phyloP scores from a whole-genome alignment of 2,113 vertebrate species.

The Delphinapterus leucas region DNA sequence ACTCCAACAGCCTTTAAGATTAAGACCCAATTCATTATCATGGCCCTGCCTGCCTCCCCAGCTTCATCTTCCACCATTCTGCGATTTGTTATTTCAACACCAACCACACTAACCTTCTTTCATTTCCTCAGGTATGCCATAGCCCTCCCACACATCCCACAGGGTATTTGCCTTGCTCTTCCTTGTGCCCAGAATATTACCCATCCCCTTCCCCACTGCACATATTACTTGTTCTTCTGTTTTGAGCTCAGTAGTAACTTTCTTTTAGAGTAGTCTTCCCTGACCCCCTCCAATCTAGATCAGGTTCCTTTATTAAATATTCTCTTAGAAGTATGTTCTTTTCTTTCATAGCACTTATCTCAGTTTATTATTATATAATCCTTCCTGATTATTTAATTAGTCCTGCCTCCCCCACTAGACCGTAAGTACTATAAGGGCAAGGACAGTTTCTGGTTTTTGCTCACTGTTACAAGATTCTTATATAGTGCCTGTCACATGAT shows the following conservation, averaged over 20 bases:
- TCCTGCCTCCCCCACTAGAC: background rate
- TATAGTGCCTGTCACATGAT: background rate
- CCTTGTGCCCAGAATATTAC: background rate
- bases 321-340: background rate
- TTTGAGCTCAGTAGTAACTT: background rate
- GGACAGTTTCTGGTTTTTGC: background rate
- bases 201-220: background rate
- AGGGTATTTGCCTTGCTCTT: background rate
- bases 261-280: background rate
- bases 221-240: background rate
- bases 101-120: background rate
- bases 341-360: background rate
- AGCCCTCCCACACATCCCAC: background rate
- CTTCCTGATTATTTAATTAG: background rate
- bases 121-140: background rate
- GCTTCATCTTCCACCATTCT: background rate
- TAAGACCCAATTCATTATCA: background rate
- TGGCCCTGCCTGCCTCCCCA: background rate
- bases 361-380: background rate
- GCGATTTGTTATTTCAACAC: background rate
- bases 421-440: background rate
- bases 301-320: background rate
- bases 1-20: background rate
- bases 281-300: background rate
- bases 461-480: background rate